phyloP scores from a whole-genome alignment of 2,113 vertebrate genomes.

The Cyanoliseus patagonus region DNA sequence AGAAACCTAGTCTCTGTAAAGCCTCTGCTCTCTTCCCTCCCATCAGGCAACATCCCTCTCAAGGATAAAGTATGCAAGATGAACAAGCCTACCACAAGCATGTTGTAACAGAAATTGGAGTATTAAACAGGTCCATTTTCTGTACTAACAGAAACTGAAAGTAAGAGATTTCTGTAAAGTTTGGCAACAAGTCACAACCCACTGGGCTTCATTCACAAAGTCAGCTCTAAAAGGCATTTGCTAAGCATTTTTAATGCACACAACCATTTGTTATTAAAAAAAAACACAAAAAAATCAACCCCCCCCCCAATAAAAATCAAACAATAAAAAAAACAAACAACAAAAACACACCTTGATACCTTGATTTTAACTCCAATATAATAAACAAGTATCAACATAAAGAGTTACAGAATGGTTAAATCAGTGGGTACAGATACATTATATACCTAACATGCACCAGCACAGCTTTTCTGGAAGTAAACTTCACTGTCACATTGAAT shows the following conservation, averaged over 20 bases:
- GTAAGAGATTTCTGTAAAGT: not conserved
- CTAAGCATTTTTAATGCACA: not conserved
- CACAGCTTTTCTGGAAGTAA: not conserved
- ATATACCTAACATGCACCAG: accelerated
- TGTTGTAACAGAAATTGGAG: not conserved
- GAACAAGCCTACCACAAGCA: not conserved
- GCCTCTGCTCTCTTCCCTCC: not conserved
- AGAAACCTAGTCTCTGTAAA: not conserved
- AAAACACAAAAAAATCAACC: not conserved
- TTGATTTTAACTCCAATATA: not conserved
- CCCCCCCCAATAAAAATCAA: not conserved
- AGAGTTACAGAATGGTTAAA: not conserved
- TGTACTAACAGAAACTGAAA: not conserved
- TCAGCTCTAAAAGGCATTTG: not conserved
- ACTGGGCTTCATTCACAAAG: not conserved
- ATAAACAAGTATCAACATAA: not conserved
- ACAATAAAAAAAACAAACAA: not conserved
- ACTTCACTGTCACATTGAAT: not conserved
- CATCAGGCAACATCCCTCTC: not conserved
- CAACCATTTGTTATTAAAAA: not conserved
- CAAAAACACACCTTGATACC: not conserved
- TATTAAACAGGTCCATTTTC: not conserved
- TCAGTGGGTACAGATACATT: not conserved
- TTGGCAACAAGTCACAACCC: not conserved
- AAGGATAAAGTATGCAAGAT: not conserved